Evolutionary conservation across 2,113 vertebrate species (phyloP), one percentile per base, ranked within the genome.

Genomic region (Vimba vimba): DNA sequence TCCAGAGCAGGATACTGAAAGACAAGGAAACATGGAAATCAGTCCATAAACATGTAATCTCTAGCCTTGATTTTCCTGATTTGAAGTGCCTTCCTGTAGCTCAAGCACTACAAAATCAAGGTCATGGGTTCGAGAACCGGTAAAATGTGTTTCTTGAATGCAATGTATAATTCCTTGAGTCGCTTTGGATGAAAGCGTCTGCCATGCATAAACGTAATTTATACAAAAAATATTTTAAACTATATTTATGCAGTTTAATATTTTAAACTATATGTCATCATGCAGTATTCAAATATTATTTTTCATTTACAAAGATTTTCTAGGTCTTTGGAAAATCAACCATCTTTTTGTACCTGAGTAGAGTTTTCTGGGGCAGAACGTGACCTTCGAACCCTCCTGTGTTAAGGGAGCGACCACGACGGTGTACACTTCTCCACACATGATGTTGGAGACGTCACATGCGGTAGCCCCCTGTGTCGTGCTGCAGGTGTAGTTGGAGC

Each of bases 1-100:
- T 89, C 96, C 96, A 86, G 96, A 96, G 83, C 97, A 98, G 76
- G 95, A 96, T 87, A 99, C 97, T 99, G 92, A 87, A 93, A 88
- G 27, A 85, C 85, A 80, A 33, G 52, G 1, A 89, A 17, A 82
- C 9, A 75, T 47, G 4, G 45, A 60, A n/a, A 12, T 55, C 8
- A 81, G 33, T 47, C 23, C 12, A 12, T 45, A 39, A 13, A 39
- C 68, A 15, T 50, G 47, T 50, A 50, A 3, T 4, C 59, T n/a
- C 23, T n/a, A 60, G 57, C 9, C 23, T 60, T 19, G 3, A 13
- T 47, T 13, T 47, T 47, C 45, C 11, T 47, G 45, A 47, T 47
- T 4, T 55, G 52, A 55, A 55, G 19, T 55, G 52, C 1, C 52
- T 55, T 55, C 5, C 52, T 55, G 17, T 55, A 55, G 17, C 52